These are phyloP conservation scores for Ceramica pisi DNA, from an alignment of 2,888 invertebrate genomes.

Conservation along the genomic window DNA sequence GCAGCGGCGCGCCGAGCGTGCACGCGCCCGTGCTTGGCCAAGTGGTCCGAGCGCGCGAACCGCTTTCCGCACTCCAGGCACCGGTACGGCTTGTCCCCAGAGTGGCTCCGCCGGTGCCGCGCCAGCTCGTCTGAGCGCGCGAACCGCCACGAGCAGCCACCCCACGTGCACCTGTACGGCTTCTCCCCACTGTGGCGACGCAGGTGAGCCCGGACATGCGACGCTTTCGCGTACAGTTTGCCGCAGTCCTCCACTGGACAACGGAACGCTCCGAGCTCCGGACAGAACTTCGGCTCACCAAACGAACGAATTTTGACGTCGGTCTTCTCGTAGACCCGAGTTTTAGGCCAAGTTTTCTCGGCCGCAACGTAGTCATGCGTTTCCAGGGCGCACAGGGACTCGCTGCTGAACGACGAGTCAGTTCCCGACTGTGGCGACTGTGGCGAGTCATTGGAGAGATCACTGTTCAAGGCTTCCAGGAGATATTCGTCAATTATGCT, in stretches of 20 bases:
- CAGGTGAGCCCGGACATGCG: slow-evolving; percentile 97
- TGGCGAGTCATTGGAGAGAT: slow-evolving; percentile 78
- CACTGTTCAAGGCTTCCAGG: slow-evolving; percentile 81
- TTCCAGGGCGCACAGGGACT: slow-evolving; percentile 76
- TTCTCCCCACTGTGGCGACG: slow-evolving; percentile 96
- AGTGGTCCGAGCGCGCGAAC: slow-evolving; percentile 98
- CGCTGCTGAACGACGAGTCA: slow-evolving; percentile 73
- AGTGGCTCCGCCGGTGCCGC: slow-evolving; percentile 98
- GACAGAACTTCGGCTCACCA: slow-evolving; percentile 85
- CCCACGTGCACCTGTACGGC: slow-evolving; percentile 94
- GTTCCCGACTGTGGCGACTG: slow-evolving; percentile 74
- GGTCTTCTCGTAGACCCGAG: slow-evolving; percentile 65
- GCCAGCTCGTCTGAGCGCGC: slow-evolving; percentile 98
- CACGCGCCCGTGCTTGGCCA: slow-evolving; percentile 97
- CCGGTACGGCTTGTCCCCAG: slow-evolving; percentile 98
- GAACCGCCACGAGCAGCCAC: slow-evolving; percentile 97
- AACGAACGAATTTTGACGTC: slow-evolving; percentile 77
- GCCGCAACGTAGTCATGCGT: slow-evolving; percentile 72
- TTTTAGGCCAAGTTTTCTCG: slow-evolving; percentile 68
- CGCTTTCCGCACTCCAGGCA: slow-evolving; percentile 97
- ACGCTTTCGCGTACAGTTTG: slow-evolving; percentile 97
- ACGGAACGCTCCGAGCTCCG: slow-evolving; percentile 91
- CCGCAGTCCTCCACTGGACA: slow-evolving; percentile 94
- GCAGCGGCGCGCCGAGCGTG: slow-evolving; percentile 92
- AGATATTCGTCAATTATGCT: slow-evolving; percentile 85